Conservation (phyloP, 2,888 invertebrate species). For the Hydrotaea diabolus region DNA sequence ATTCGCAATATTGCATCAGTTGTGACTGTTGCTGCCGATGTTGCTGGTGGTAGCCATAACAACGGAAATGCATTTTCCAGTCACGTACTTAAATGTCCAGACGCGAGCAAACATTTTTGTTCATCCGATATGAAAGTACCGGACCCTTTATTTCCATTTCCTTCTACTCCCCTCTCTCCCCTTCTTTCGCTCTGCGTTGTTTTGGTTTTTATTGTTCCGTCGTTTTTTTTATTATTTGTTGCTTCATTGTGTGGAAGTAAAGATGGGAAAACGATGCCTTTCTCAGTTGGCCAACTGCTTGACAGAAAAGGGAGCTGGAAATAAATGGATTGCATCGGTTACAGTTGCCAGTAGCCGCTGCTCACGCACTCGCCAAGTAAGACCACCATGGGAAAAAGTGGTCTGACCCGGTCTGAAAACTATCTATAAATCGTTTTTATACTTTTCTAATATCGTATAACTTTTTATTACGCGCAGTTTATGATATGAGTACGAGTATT, state of each 20-base stretch:
- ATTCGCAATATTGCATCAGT: too few species aligned
- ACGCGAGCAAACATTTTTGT: constrained; percentile 68
- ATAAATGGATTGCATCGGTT: constrained; percentile 41
- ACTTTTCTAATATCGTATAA: constrained; percentile 27
- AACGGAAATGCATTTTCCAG: constrained; percentile 64
- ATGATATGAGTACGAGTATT: not conserved
- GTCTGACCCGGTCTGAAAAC: not conserved
- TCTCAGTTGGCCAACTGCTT: not conserved
- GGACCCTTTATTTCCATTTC: not conserved
- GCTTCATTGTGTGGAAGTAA: constrained; percentile 21
- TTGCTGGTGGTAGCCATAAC: constrained; percentile 20
- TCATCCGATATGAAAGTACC: constrained; percentile 8
- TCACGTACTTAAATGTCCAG: constrained; percentile 68
- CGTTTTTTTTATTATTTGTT: not conserved
- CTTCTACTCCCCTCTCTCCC: not conserved
- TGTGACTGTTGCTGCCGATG: constrained; percentile 21
- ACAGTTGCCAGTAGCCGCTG: not conserved
- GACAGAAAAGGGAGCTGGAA: not conserved
- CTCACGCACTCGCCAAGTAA: constrained; percentile 32
- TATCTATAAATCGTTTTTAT: constrained; percentile 14
- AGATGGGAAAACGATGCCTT: constrained; percentile 4
- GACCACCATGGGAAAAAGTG: not conserved
- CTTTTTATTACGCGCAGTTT: constrained; percentile 22
- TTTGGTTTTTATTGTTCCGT: not conserved
- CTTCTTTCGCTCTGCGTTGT: too few species aligned